Conservation (phyloP, 2,797 vertebrate species). For the Microhierax caerulescens region DNA sequence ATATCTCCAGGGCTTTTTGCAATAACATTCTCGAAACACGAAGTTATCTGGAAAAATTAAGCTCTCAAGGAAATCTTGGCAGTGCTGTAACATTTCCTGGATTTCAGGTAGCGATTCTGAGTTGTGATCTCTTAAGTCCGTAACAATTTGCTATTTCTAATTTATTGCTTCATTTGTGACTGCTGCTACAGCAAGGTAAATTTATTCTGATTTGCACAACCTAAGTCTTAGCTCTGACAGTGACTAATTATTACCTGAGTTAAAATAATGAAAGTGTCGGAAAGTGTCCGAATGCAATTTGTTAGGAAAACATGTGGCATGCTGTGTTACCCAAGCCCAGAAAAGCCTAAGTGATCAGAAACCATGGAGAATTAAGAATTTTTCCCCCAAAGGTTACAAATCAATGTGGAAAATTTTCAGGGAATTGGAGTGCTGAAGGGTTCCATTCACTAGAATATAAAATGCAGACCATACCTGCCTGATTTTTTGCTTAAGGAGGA, state of each 20-base stretch:
- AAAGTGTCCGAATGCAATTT: conserved; percentile 88
- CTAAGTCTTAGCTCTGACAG: conserved; percentile 85
- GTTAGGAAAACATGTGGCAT: conserved; percentile 86
- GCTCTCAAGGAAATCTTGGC: conserved; percentile 73
- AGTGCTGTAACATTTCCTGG: conserved; percentile 58
- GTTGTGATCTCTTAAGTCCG: conserved; percentile 81
- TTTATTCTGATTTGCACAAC: conserved; percentile 88
- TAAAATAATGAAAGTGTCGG: conserved; percentile 89
- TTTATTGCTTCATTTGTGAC: conserved; percentile 90
- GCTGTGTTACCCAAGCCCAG: conserved; percentile 80
- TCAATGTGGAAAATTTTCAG: conserved; percentile 75
- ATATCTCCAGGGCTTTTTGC: conserved; percentile 43
- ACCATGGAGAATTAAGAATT: conserved; percentile 80
- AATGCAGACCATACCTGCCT: not conserved
- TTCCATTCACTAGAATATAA: conserved; percentile 19
- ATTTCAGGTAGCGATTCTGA: conserved; percentile 77
- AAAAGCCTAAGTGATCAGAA: conserved; percentile 81
- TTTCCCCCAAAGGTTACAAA: conserved; percentile 77
- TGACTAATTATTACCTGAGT: conserved; percentile 89
- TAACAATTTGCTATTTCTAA: conserved; percentile 86
- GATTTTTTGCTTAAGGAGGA: not conserved
- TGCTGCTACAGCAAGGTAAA: conserved; percentile 84
- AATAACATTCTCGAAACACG: not conserved
- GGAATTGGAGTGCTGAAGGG: conserved; percentile 45
- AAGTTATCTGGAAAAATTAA: conserved; percentile 75